These are phyloP conservation scores for Holotrichia oblita DNA, from an alignment of 1,140 invertebrate genomes.

Conservation along the genomic window DNA sequence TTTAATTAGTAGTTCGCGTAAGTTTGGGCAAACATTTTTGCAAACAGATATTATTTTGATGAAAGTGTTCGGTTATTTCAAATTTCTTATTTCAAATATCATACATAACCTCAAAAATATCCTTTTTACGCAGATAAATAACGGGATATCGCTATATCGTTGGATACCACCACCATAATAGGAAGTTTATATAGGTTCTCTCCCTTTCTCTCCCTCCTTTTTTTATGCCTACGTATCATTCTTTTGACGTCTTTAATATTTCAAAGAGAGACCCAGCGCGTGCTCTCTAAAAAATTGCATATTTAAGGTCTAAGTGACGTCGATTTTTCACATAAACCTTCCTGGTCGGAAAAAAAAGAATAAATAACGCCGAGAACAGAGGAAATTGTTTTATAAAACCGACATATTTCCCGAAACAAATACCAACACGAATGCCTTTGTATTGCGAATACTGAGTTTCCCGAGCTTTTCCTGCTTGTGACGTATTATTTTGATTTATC, in stretches of 20 bases:
- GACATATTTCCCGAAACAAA: neutral
- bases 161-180: neutral
- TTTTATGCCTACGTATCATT: neutral
- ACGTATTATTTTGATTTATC: conserved; percentile 9
- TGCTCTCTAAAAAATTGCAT: conserved; percentile 26
- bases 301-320: conserved; percentile 32
- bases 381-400: conserved; percentile 34
- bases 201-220: neutral
- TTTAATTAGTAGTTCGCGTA: no score
- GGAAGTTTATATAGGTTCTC: neutral
- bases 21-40: no score
- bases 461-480: neutral
- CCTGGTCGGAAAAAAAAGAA: neutral
- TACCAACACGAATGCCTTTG: neutral
- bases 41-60: no score
- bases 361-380: conserved; percentile 11
- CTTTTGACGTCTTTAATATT: conserved; percentile 24
- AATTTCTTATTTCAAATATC: no score
- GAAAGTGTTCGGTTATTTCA: no score
- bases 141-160: neutral
- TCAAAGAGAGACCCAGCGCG: neutral
- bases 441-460: neutral
- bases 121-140: neutral
- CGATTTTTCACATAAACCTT: conserved; percentile 31
- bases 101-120: no score